A percentile compares a stretch with the other conserved stretches of the same genome.
Evolutionary conservation across 2,888 invertebrate genomes (phyloP).

Genomic region (Eupithecia subumbrata): DNA sequence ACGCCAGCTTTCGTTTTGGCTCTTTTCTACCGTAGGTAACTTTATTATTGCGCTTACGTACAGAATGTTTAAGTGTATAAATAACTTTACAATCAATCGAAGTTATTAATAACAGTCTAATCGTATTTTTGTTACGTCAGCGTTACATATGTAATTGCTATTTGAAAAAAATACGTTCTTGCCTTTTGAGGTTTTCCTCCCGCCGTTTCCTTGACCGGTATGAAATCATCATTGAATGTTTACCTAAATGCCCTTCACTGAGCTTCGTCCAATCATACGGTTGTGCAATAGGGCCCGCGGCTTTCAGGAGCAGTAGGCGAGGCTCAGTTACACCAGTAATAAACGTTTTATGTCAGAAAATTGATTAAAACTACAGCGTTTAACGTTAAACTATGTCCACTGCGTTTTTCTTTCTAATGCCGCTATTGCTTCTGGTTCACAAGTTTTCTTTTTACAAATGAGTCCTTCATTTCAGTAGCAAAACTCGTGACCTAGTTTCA

Average conservation of each 20-base stretch:
- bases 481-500: constrained; percentile 18
- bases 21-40: constrained; percentile 1
- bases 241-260: constrained; percentile 70
- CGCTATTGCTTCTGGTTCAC: background rate
- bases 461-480: background rate
- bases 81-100: constrained; percentile 48
- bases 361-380: constrained; percentile 62
- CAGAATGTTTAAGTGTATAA: constrained; percentile 33
- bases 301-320: constrained; percentile 59
- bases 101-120: constrained; percentile 44
- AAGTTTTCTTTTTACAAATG: background rate
- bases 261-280: constrained; percentile 63
- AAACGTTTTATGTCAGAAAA: constrained; percentile 55
- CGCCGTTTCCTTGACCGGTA: constrained; percentile 74
- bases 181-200: constrained; percentile 61
- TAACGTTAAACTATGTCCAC: constrained; percentile 10
- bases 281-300: constrained; percentile 62
- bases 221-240: constrained; percentile 75
- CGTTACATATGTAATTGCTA: constrained; percentile 41
- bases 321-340: constrained; percentile 49
- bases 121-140: constrained; percentile 48
- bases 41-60: constrained; percentile 50
- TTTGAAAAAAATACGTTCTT: constrained; percentile 49
- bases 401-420: background rate
- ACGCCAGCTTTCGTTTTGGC: background rate